Conservation (phyloP, 1,140 invertebrate genomes). For the Drosophila subobscura region DNA sequence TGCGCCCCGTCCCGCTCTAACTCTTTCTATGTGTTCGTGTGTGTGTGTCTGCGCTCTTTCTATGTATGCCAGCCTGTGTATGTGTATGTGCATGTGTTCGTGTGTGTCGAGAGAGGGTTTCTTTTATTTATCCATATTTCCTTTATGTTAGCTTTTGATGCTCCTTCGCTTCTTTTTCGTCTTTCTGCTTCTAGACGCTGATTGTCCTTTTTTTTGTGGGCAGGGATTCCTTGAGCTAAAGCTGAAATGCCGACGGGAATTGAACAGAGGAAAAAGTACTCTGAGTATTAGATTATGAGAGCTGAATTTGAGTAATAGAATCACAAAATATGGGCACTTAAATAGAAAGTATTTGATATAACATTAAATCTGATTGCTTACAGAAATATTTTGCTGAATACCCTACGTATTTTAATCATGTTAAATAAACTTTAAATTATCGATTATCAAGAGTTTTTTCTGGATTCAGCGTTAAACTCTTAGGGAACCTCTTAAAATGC, state of each 20-base stretch:
- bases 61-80: not conserved
- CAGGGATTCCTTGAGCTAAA: slow-evolving; percentile 9
- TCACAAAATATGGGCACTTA: no score
- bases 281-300: not conserved
- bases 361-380: no score
- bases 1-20: slow-evolving; percentile 12
- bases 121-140: slow-evolving; percentile 75
- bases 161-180: slow-evolving; percentile 4
- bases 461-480: no score
- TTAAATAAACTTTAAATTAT: no score
- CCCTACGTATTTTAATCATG: no score
- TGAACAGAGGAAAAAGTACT: not conserved
- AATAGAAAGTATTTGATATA: no score
- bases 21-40: slow-evolving; percentile 11
- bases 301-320: no score
- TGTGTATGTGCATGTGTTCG: slow-evolving; percentile 2
- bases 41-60: slow-evolving; percentile 8
- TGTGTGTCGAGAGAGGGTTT: slow-evolving; percentile 17
- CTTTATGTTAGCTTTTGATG: slow-evolving; percentile 40
- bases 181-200: slow-evolving; percentile 8
- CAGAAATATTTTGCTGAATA: no score
- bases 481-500: no score
- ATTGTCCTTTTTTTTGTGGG: slow-evolving; percentile 49
- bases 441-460: no score
- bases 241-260: slow-evolving; percentile 57